Evolutionary conservation across 2,113 vertebrate species (phyloP), one percentile per base, ranked within the genome.

Genomic region (Thamnophis sirtalis): DNA sequence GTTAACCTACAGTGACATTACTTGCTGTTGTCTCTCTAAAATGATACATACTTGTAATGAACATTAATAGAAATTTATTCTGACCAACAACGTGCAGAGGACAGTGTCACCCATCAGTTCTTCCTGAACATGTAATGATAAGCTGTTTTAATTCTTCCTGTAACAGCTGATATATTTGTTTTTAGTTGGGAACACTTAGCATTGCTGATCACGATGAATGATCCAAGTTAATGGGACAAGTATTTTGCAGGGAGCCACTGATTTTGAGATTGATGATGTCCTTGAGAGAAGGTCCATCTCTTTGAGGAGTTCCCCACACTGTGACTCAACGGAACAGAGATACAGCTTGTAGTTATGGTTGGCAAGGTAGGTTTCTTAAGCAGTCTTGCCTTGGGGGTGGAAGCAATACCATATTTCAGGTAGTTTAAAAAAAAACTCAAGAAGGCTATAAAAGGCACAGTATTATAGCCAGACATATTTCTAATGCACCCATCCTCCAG

Each of bases 181-280:
- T 94, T 93, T 85, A 24, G 53, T 48, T 15, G 84, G 38, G 48
- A 19, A 22, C 6, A 90, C 92, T 68, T 33, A 24, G 21, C 17
- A 84, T 13, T 54, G 92, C 80, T 91, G 33, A 24, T 84, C 28
- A 84, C 28, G 84, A 50, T 58, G 55, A 56, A 49, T 26, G 84
- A 33, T 10, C 33, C 15, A 58, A 63, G 49, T 89, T 92, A 93
- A 91, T 9, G 17, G 86, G 6, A 55, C 2, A n/a, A 93, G 28
- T 68, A 93, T 96, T 92, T 96, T 93, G 9, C 87, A 98, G 98
- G 97, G 97, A 94, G 95, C 97, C 49, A 96, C 96, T 4, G 92
- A 96, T 88, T 96, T 93, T n/a, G 97, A 98, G 96, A 95, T 96
- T 33, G 96, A 97, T 53, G 93, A 93, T 24, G 94, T 97, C 92